Evolutionary conservation across 2,797 vertebrate genomes (phyloP).

Genomic region (Hydrocynus forskahlii): DNA sequence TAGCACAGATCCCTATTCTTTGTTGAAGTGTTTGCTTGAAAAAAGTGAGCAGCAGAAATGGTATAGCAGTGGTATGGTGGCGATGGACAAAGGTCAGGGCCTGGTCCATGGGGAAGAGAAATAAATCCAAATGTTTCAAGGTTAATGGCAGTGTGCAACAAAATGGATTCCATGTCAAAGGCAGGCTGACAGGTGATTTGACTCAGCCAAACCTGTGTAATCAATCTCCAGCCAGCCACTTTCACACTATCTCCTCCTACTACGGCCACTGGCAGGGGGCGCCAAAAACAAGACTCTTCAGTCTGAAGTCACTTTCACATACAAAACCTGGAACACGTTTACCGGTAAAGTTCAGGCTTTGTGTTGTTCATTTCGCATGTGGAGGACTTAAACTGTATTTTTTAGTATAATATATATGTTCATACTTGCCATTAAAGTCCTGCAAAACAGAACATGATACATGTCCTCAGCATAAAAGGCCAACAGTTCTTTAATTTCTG

Average conservation of each 20-base stretch:
- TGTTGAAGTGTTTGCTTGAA: neutral
- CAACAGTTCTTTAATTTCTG: too few species aligned
- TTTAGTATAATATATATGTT: too few species aligned
- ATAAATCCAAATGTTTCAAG: slow-evolving; percentile 96
- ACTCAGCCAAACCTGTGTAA: slow-evolving; percentile 88
- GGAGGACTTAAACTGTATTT: too few species aligned
- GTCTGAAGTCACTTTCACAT: too few species aligned
- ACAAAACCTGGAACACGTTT: neutral
- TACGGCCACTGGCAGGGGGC: slow-evolving; percentile 13
- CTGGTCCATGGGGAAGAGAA: slow-evolving; percentile 77
- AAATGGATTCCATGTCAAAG: slow-evolving; percentile 95
- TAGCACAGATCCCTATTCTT: neutral
- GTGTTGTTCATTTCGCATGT: too few species aligned
- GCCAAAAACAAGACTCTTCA: slow-evolving; percentile 4
- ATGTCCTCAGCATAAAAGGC: too few species aligned
- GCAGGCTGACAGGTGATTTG: slow-evolving; percentile 94
- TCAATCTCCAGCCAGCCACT: slow-evolving; percentile 86
- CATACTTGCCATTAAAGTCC: too few species aligned
- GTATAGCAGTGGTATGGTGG: slow-evolving; percentile 68
- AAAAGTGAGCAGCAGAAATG: slow-evolving; percentile 32
- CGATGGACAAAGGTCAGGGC: slow-evolving; percentile 74
- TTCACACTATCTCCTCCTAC: slow-evolving; percentile 41
- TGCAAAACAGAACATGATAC: too few species aligned
- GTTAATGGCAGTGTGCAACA: slow-evolving; percentile 97
- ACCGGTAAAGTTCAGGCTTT: neutral